A percentile compares a stretch with the other conserved stretches of the same genome.
Conservation (phyloP, 2,888 invertebrate genomes). For the Poecilobothrus nobilitatus region DNA sequence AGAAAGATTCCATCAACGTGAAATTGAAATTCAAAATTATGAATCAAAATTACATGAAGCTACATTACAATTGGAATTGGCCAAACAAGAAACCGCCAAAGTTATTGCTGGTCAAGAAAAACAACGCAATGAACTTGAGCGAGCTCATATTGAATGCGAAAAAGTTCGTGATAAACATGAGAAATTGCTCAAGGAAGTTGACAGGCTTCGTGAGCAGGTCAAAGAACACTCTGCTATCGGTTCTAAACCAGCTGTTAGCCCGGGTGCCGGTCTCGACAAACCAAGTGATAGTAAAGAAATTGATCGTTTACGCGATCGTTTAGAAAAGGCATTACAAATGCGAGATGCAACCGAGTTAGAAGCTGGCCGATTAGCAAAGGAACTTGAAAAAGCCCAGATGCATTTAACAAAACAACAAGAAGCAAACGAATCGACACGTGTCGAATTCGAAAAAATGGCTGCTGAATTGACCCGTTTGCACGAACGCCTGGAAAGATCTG, state of each 20-base stretch:
- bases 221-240: slow-evolving; percentile 37
- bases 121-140: slow-evolving; percentile 68
- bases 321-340: slow-evolving; percentile 67
- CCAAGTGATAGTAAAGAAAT: slow-evolving; percentile 65
- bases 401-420: slow-evolving; percentile 77
- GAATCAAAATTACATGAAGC: slow-evolving; percentile 72
- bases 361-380: slow-evolving; percentile 73
- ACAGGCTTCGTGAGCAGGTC: slow-evolving; percentile 47
- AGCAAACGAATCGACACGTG: slow-evolving; percentile 70
- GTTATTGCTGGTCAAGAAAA: slow-evolving; percentile 67
- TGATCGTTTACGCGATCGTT: slow-evolving; percentile 73
- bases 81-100: slow-evolving; percentile 70
- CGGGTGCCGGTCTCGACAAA: slow-evolving; percentile 46
- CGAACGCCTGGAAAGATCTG: slow-evolving; percentile 68
- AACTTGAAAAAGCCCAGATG: slow-evolving; percentile 76
- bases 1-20: slow-evolving; percentile 66
- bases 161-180: slow-evolving; percentile 81
- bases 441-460: slow-evolving; percentile 77
- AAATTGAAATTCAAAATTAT: slow-evolving; percentile 65
- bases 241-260: slow-evolving; percentile 43
- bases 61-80: slow-evolving; percentile 70
- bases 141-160: slow-evolving; percentile 80
- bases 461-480: slow-evolving; percentile 73
- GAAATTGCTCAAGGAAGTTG: slow-evolving; percentile 59
- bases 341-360: slow-evolving; percentile 79